Conservation (phyloP, 2,113 vertebrate species). For the Todiramphus saurophagus region DNA sequence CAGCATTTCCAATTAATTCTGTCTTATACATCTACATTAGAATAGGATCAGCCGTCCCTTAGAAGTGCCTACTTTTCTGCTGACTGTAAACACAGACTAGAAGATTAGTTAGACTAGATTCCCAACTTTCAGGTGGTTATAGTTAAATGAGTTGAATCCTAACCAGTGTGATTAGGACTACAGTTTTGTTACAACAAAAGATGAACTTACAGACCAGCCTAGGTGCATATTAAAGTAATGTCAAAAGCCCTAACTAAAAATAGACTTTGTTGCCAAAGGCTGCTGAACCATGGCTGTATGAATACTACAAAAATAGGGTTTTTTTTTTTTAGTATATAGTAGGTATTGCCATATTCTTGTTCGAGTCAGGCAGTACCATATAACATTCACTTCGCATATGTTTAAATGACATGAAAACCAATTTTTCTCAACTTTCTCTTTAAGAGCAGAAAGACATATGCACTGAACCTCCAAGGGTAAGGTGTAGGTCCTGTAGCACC, state of each 20-base stretch:
- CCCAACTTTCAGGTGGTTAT: background rate
- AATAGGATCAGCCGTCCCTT: background rate
- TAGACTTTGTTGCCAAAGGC: slow-evolving; percentile 36
- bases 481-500: background rate
- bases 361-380: background rate
- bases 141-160: background rate
- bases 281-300: slow-evolving; percentile 28
- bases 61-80: background rate
- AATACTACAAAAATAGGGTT: slow-evolving; percentile 29
- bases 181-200: background rate
- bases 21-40: background rate
- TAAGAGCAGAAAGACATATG: background rate
- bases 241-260: slow-evolving; percentile 35
- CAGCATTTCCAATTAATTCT: background rate
- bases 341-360: background rate
- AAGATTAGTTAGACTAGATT: background rate
- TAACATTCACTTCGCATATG: background rate
- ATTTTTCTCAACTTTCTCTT: background rate
- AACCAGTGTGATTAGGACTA: background rate
- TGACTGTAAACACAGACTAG: background rate
- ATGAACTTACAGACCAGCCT: background rate
- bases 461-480: background rate
- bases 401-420: background rate
- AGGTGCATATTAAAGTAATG: background rate
- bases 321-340: slow-evolving; percentile 33